A percentile compares a stretch with the other conserved stretches of the same genome.
Evolutionary conservation across 2,797 vertebrate species (phyloP).

Genomic region (Scolopax bukidnonensis): DNA sequence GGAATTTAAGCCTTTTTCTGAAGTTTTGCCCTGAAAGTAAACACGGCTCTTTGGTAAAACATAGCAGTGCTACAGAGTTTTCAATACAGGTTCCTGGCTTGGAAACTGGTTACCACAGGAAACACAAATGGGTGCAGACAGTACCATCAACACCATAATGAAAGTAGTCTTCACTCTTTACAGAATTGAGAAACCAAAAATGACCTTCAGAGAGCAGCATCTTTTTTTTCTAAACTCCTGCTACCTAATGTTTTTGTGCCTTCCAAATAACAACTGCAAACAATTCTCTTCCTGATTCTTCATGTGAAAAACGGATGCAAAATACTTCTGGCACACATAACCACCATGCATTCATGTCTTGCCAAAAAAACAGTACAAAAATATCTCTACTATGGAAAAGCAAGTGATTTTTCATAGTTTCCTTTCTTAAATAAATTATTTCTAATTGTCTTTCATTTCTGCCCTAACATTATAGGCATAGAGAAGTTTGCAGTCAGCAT

Average conservation of each 20-base stretch:
- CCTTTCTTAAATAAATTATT: background rate
- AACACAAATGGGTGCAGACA: background rate
- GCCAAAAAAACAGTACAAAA: background rate
- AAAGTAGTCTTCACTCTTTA: background rate
- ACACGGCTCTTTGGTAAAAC: background rate
- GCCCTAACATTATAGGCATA: background rate
- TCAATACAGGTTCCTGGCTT: background rate
- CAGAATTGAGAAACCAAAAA: background rate
- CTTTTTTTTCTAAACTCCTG: background rate
- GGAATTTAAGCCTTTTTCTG: background rate
- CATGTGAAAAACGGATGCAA: background rate
- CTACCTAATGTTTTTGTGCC: background rate
- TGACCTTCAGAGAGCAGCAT: background rate
- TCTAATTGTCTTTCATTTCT: background rate
- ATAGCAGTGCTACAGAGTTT: background rate
- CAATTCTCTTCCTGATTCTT: background rate
- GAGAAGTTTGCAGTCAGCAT: background rate
- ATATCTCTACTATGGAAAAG: background rate
- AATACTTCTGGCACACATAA: background rate
- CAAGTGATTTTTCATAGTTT: background rate
- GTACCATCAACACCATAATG: background rate
- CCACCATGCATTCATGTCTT: background rate
- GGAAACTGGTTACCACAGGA: background rate
- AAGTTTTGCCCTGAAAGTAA: background rate
- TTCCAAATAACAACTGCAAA: background rate